These are phyloP conservation scores for Synergus umbraculus DNA, from an alignment of 2,888 invertebrate genomes.

Conservation along the genomic window DNA sequence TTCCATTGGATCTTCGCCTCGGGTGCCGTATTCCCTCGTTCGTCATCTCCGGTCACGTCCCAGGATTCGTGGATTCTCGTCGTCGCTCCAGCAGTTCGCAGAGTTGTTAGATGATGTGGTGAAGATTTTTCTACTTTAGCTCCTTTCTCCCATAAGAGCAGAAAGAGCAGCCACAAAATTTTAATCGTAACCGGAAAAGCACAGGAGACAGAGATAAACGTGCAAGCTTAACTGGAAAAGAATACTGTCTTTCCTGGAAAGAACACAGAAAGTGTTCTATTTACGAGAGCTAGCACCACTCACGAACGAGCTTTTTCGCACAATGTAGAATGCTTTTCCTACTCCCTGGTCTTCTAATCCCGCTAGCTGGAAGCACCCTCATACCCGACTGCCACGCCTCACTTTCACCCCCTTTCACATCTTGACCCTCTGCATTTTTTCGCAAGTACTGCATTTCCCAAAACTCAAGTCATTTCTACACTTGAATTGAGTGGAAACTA, in stretches of 20 bases:
- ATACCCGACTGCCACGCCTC: neutral
- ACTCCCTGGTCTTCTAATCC: constrained; percentile 30
- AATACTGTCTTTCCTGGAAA: constrained; percentile 9
- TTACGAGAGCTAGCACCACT: constrained; percentile 31
- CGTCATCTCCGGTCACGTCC: constrained; percentile 36
- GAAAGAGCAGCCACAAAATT: neutral
- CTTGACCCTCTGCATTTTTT: constrained; percentile 18
- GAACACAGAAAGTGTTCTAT: constrained; percentile 36
- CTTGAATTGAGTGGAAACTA: neutral
- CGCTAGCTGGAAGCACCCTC: constrained; percentile 16
- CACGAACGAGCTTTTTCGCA: constrained; percentile 34
- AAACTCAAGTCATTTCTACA: neutral
- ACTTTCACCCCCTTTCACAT: neutral
- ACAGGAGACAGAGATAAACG: constrained; percentile 4
- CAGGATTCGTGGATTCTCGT: constrained; percentile 29
- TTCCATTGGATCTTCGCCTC: constrained; percentile 56
- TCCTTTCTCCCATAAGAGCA: neutral
- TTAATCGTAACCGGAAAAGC: neutral
- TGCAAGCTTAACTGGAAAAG: constrained; percentile 2
- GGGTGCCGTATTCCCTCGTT: constrained; percentile 29
- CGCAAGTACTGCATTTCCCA: neutral
- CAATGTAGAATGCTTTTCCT: constrained; percentile 31
- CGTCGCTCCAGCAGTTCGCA: constrained; percentile 3
- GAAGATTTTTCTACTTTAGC: neutral
- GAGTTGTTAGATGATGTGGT: neutral